Evolutionary conservation across 2,888 invertebrate genomes (phyloP), one percentile per base, ranked within the genome.

Genomic region (Mongoloraphidia duomilia): DNA sequence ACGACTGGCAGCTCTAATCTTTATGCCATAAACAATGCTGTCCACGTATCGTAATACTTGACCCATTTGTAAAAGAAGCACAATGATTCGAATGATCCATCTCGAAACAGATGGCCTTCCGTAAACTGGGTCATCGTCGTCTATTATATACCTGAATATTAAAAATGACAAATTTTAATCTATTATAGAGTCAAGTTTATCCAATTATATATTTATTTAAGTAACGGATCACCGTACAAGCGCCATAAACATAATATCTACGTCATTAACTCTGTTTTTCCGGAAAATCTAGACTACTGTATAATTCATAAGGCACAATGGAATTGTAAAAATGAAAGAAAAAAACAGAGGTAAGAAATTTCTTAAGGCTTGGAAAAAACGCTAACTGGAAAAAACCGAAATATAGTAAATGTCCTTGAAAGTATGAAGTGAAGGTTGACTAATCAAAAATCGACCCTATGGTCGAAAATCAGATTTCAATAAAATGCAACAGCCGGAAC

Each of bases 21-120:
- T 60, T 14, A 68, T 60, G 34, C 69, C 70, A 54, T 67, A 69
- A 35, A 65, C 62, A 13, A 70, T 56, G 1, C 68, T 67, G 55
- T 70, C 70, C 39, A 65, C 61, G 56, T 70, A 70, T 50, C 73
- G 63, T 48, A 73, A 57, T 43, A 73, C 57, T 14, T 73, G 73
- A 11, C 72, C 67, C 40, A 73, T 57, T 59, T 73, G 72, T 13
- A 73, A 58, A 14, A 72, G 55, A 11, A 73, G 60, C 50, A 71
- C 65, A 46, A 70, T 53, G 39, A 70, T 65, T 47, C 72, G 57
- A 36, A 71, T 55, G 38, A 65, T 59, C 71, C 71, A 72, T 53
- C 65, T 65, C 47, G 62, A 59, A 33, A 66, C 55, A 3, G 69
- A 64, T 11, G 65, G 65, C 52, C 61, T 63, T 9, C 67, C 66